A percentile compares a stretch with the other conserved stretches of the same genome.
phyloP scores from a whole-genome alignment of 1,140 invertebrate species.

The Aethina tumida region DNA sequence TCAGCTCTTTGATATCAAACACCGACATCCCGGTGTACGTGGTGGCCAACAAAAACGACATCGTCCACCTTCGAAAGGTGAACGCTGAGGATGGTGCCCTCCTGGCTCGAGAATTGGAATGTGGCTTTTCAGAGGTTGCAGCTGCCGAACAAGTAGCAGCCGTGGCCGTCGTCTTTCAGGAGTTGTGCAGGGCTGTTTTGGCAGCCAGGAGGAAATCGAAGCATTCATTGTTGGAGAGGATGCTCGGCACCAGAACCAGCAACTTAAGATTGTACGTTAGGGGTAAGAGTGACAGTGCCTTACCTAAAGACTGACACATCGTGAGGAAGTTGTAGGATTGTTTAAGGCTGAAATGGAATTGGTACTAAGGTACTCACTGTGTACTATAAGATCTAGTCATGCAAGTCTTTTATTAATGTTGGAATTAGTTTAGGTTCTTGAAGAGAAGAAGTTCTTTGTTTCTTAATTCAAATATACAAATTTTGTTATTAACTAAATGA shows the following conservation, averaged over 20 bases:
- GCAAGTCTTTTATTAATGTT: too few relatives aligned
- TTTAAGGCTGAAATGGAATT: too few relatives aligned
- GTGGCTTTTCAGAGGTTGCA: conserved; percentile 79
- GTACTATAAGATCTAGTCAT: too few relatives aligned
- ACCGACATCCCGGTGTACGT: conserved; percentile 64
- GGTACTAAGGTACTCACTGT: too few relatives aligned
- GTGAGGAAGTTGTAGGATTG: background rate
- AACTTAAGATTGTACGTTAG: conserved; percentile 60
- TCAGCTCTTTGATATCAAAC: conserved; percentile 59
- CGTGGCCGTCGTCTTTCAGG: conserved; percentile 75
- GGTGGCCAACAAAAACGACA: conserved; percentile 85
- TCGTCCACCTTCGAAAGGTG: conserved; percentile 85
- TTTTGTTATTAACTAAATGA: too few relatives aligned
- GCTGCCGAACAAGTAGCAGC: conserved; percentile 74
- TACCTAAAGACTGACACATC: conserved; percentile 68
- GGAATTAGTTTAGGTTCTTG: too few relatives aligned
- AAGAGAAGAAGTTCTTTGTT: too few relatives aligned
- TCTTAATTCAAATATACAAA: too few relatives aligned
- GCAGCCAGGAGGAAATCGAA: conserved; percentile 68
- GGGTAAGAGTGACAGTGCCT: conserved; percentile 75
- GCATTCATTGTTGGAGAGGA: conserved; percentile 68
- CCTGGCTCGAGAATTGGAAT: conserved; percentile 77
- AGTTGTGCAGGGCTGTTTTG: conserved; percentile 72
- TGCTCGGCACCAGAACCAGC: conserved; percentile 61
- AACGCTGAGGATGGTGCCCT: conserved; percentile 80